phyloP scores from a whole-genome alignment of 2,888 invertebrate genomes.

The Tetranychus piercei region DNA sequence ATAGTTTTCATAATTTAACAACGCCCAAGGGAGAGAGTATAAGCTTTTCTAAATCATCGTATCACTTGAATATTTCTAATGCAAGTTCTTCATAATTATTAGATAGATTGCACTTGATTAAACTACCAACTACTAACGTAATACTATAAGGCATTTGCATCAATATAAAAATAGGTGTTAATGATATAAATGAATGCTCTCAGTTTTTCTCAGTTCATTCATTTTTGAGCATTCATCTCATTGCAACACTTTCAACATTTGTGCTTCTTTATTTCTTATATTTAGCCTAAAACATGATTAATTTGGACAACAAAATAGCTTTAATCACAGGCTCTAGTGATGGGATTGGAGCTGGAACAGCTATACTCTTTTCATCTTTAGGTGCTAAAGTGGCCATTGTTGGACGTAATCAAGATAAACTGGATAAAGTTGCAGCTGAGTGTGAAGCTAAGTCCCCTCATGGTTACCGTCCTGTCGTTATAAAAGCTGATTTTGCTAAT shows the following conservation, averaged over 20 bases:
- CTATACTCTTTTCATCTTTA: background rate
- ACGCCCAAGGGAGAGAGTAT: no score
- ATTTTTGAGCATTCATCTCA: background rate
- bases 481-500: background rate
- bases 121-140: no score
- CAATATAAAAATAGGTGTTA: no score
- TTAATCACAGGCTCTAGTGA: background rate
- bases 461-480: background rate
- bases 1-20: no score
- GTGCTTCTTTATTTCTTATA: background rate
- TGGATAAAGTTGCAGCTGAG: background rate
- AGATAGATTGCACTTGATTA: no score
- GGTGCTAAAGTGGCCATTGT: conserved; percentile 7
- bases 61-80: no score
- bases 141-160: no score
- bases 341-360: background rate
- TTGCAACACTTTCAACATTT: background rate
- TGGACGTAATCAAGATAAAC: background rate
- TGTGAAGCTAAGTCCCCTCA: background rate
- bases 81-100: no score
- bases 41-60: no score
- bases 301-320: background rate
- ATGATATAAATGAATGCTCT: no score
- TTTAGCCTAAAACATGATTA: background rate
- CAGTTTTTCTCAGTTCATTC: no score